A percentile compares a stretch with the other conserved stretches of the same genome.
phyloP scores from a whole-genome alignment of 2,797 vertebrate species.

The Micrastur ruficollis region DNA sequence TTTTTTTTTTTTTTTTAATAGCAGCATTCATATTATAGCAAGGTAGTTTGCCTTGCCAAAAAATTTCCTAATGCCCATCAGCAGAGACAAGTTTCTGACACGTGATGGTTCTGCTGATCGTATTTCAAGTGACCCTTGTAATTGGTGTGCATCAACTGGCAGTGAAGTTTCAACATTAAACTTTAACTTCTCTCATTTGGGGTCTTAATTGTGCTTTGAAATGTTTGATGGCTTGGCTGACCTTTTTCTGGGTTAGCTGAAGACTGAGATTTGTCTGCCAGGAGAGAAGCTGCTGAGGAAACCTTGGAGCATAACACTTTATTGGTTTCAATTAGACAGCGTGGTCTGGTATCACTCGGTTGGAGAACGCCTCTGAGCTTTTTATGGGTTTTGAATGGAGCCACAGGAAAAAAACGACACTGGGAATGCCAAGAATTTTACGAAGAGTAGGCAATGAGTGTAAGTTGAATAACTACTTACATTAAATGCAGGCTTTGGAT shows the following conservation, averaged over 20 bases:
- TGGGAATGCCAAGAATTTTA: neutral
- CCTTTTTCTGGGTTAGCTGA: slow-evolving; percentile 34
- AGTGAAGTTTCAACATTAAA: slow-evolving; percentile 1
- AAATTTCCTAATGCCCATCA: neutral
- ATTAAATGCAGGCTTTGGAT: neutral
- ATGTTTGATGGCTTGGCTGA: slow-evolving; percentile 45
- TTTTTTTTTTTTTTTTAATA: neutral
- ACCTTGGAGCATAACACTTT: neutral
- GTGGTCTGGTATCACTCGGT: rapidly evolving
- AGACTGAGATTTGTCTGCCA: slow-evolving; percentile 17
- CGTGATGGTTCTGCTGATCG: neutral
- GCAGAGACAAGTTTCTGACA: neutral
- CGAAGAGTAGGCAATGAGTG: neutral
- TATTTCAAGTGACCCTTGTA: slow-evolving; percentile 26
- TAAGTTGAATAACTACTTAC: neutral
- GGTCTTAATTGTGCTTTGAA: slow-evolving; percentile 44
- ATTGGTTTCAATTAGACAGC: neutral
- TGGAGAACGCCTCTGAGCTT: neutral
- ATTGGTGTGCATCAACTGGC: neutral
- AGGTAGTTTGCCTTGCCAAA: neutral
- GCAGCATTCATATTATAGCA: neutral
- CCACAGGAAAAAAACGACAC: neutral
- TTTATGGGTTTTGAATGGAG: neutral
- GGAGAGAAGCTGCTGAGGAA: neutral
- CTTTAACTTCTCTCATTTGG: slow-evolving; percentile 18